Conservation (phyloP, 2,113 vertebrate species). For the Deroptyus accipitrinus region DNA sequence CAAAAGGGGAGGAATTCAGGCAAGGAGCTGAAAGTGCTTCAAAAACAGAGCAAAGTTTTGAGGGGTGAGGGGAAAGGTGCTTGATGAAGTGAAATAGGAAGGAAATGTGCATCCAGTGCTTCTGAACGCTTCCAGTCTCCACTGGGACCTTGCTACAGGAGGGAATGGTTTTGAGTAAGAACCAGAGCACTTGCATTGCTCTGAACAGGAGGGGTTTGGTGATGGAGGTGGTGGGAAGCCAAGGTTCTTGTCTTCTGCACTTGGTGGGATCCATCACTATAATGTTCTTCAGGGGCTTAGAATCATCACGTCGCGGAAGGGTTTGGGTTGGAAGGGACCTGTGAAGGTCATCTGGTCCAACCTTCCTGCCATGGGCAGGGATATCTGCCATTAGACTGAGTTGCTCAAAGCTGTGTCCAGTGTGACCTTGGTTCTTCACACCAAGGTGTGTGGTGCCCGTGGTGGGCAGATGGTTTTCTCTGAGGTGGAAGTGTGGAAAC, state of each 20-base stretch:
- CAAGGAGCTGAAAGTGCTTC: neutral
- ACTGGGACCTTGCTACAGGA: neutral
- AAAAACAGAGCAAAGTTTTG: neutral
- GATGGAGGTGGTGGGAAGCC: neutral
- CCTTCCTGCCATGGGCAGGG: neutral
- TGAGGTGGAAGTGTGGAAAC: neutral
- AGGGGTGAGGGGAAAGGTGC: neutral
- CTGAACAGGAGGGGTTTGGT: neutral
- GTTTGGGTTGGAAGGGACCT: neutral
- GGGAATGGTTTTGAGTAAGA: neutral
- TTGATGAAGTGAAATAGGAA: neutral
- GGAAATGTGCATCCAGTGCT: neutral
- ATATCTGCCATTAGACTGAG: neutral
- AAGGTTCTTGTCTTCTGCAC: fast-evolving
- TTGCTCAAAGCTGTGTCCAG: neutral
- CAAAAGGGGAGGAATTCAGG: neutral
- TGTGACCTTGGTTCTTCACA: neutral
- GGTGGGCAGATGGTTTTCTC: neutral
- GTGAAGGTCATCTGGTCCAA: neutral
- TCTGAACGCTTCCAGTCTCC: neutral
- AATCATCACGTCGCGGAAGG: neutral
- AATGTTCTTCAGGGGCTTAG: neutral
- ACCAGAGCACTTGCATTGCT: neutral
- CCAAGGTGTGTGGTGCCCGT: no score
- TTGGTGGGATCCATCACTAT: neutral